phyloP scores from a whole-genome alignment of 2,797 vertebrate genomes.

The Phyllotis vaccarum region DNA sequence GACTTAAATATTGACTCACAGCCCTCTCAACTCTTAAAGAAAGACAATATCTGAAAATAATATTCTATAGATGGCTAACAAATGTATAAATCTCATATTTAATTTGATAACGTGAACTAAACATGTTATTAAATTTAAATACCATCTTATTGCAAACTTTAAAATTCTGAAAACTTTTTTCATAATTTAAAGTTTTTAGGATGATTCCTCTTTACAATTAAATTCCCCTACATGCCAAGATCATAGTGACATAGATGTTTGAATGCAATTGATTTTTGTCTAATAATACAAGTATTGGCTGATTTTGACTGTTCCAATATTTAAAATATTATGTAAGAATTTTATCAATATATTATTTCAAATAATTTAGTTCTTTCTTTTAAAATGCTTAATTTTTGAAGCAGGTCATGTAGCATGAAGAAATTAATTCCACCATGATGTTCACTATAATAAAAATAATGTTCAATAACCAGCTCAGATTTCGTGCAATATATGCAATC shows the following conservation, averaged over 20 bases:
- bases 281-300: not conserved
- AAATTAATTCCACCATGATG: not conserved
- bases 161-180: not conserved
- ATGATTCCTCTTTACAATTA: not conserved
- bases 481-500: not conserved
- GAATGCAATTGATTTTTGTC: not conserved
- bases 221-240: not conserved
- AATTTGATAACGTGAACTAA: constrained; percentile 11
- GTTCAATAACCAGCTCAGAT: not conserved
- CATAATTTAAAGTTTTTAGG: not conserved
- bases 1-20: no score
- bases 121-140: not conserved
- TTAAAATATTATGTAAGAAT: not conserved
- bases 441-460: not conserved
- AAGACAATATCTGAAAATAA: not conserved
- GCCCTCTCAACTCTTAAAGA: no score
- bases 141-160: not conserved
- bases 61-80: not conserved
- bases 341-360: not conserved
- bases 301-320: constrained; percentile 10
- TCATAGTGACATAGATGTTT: not conserved
- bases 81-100: not conserved
- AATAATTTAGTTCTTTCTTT: not conserved
- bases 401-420: not conserved
- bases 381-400: not conserved